Base-by-base conservation (phyloP, 2,888 invertebrate species). In the Cyrtodaria siliqua region DNA sequence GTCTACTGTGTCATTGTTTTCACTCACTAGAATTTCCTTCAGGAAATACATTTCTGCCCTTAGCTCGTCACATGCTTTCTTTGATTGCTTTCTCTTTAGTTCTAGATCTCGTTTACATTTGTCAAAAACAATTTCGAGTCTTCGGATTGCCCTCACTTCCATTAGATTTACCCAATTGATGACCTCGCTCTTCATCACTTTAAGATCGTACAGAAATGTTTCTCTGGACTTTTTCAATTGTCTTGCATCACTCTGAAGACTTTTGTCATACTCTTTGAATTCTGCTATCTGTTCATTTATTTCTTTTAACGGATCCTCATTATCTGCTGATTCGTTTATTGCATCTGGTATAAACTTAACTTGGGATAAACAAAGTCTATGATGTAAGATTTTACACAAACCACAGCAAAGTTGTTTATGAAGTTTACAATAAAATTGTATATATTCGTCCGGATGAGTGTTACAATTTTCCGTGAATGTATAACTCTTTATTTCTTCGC, bases 101-200 rank as follows among this genome's bases (percentile, higher is more conserved):
- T 72, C 78, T 40, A 78, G 49, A 23, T 78, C 78, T 44, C 33
- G 23, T 33, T 73, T 72, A 40, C 78, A 72, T 27, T 60, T 63
- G 38, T 73, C 72, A 26, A 61, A 78, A 16, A 72, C 60, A 27
- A 56, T 64, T 50, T 78, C 78, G 8, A 78, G 27, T 27, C 72
- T 42, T 50, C 61, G 47, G 6, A 78, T 44, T 1, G 78, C 72
- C 24, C 78, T 57, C n/a, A 78, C 78, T 56, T 78, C 78, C 78
- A 78, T 78, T 14, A 69, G 29, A 61, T 78, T 78, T 9, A 78
- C 47, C 78, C 78, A 78, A 33, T 72, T 64, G n/a, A 78, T 16
- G 24, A 72, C 44, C 24, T 78, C 72, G 9, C 78, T 53, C 29
- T 78, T 78, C 59, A 55, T 69, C 4, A 42, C 38, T 56, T 73